Evolutionary conservation across 2,797 vertebrate genomes (phyloP).

Genomic region (Valencia hispanica): DNA sequence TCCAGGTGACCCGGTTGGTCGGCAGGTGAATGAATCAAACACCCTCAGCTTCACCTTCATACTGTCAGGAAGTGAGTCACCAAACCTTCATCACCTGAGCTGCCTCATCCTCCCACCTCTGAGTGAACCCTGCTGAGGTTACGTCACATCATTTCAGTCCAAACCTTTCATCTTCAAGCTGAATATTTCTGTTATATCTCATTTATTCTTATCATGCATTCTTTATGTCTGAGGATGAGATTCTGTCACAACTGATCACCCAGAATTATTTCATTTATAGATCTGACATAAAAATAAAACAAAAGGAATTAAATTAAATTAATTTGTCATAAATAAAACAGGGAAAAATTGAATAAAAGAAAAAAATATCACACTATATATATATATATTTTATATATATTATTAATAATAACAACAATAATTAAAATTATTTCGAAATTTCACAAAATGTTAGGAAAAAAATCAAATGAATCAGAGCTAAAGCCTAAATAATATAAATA

Average conservation of each 20-base stretch:
- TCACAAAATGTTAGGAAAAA: not conserved
- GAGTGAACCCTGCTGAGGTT: not conserved
- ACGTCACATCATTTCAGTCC: not conserved
- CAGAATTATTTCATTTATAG: not conserved
- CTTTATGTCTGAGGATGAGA: not conserved
- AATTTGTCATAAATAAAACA: not conserved
- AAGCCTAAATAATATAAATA: not conserved
- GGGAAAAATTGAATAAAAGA: not conserved
- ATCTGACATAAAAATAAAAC: not conserved
- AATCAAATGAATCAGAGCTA: not conserved
- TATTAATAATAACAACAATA: too few relatives aligned
- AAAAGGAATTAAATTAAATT: not conserved
- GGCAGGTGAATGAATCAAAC: conserved; percentile 1
- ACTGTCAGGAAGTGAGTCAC: conserved; percentile 30
- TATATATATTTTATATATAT: not conserved
- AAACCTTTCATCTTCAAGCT: not conserved
- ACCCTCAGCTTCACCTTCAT: not conserved
- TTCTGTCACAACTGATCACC: not conserved
- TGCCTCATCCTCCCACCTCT: not conserved
- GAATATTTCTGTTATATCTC: not conserved
- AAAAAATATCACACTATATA: not conserved
- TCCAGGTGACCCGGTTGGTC: not conserved
- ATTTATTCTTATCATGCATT: not conserved
- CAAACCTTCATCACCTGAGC: conserved; percentile 5
- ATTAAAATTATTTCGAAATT: not conserved